Conservation (phyloP, 1,140 invertebrate genomes). For the Steinernema feltiae region DNA sequence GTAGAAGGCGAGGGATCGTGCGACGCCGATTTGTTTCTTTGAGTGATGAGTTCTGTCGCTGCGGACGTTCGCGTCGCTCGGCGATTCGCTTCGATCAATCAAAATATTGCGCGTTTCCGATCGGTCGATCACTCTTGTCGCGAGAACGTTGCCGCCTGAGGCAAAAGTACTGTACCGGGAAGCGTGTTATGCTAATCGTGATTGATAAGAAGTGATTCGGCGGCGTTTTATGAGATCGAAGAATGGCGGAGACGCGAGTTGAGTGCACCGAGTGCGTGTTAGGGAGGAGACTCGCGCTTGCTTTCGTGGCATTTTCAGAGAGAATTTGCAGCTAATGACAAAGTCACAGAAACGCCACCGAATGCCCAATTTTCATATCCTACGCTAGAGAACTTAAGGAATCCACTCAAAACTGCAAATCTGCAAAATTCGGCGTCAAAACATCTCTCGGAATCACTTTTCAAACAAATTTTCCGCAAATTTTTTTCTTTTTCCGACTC, state of each 20-base stretch:
- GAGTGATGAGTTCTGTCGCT: neutral
- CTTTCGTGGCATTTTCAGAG: too few species aligned
- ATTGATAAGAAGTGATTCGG: neutral
- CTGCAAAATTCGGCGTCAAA: too few species aligned
- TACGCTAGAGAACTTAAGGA: too few species aligned
- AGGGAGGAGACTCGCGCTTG: too few species aligned
- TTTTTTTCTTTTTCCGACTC: too few species aligned
- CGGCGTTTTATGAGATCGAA: neutral
- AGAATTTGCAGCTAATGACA: too few species aligned
- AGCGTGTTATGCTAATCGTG: neutral
- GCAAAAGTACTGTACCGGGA: neutral
- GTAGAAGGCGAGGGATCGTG: neutral
- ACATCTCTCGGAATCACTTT: too few species aligned
- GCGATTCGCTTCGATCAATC: conserved; percentile 3
- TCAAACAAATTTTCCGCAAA: too few species aligned
- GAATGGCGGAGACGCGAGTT: neutral
- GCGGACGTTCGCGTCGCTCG: neutral
- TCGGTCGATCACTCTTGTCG: neutral
- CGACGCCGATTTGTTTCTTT: neutral
- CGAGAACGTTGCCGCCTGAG: neutral
- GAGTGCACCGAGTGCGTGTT: too few species aligned
- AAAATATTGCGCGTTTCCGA: neutral
- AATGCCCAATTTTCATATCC: too few species aligned
- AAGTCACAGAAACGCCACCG: too few species aligned
- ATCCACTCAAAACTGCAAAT: too few species aligned